Conservation (phyloP, 2,113 vertebrate species). For the Falcunculus frontatus region DNA sequence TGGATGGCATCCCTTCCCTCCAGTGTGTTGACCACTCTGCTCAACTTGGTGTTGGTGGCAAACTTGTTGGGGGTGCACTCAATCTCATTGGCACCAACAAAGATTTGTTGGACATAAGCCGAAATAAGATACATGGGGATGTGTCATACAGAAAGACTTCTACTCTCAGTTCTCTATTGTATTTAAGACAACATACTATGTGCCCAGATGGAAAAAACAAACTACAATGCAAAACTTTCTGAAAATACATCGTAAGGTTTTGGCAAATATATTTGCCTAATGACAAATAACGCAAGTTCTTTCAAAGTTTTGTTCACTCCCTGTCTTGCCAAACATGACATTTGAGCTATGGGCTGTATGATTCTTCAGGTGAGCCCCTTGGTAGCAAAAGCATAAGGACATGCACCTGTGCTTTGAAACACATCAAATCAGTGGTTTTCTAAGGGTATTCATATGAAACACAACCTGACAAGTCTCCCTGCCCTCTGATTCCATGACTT, state of each 20-base stretch:
- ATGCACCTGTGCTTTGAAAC: background rate
- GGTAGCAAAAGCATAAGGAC: background rate
- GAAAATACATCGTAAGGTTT: background rate
- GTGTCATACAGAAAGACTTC: background rate
- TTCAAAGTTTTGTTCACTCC: background rate
- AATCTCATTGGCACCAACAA: background rate
- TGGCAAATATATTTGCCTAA: background rate
- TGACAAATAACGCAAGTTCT: background rate
- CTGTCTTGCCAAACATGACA: background rate
- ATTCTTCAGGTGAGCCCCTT: background rate
- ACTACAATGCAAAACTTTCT: background rate
- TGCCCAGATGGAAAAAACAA: background rate
- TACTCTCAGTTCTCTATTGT: background rate
- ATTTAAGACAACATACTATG: background rate
- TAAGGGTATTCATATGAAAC: background rate
- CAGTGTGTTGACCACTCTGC: background rate
- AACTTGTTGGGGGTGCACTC: background rate
- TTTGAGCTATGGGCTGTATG: background rate
- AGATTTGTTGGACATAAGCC: background rate
- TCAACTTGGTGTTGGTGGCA: background rate
- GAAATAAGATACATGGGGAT: rapidly evolving
- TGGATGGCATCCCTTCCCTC: background rate
- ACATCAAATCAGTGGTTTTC: background rate
- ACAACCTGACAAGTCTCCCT: background rate
- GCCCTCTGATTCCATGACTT: background rate